Percentiles rank a stretch among this genome's conserved stretches.
phyloP scores from a whole-genome alignment of 2,113 vertebrate genomes.

The Madoqua kirkii region DNA sequence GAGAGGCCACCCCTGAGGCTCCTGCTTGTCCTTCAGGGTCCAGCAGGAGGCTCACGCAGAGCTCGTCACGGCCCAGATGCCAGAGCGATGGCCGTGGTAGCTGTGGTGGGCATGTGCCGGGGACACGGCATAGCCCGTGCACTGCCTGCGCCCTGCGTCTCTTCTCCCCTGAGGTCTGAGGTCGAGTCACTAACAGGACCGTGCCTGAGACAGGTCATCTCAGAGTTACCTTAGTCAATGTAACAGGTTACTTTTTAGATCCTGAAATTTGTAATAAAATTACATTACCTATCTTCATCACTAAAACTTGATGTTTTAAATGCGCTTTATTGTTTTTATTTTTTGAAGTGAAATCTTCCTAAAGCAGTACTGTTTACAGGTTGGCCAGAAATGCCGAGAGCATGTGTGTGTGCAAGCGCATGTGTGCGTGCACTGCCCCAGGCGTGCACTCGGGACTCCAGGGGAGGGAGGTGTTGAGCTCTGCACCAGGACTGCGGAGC shows the following conservation, averaged over 20 bases:
- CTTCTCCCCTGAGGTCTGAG: neutral
- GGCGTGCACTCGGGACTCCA: neutral
- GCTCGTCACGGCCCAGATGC: neutral
- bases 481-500: neutral
- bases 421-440: neutral
- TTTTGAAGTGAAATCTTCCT: constrained; percentile 5
- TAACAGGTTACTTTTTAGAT: constrained; percentile 44
- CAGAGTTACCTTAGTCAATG: constrained; percentile 47
- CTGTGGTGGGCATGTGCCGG: neutral
- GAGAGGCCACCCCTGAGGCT: neutral
- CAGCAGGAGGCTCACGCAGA: neutral
- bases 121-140: neutral
- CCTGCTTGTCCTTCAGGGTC: neutral
- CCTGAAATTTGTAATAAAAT: constrained; percentile 58
- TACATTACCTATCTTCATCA: constrained; percentile 27
- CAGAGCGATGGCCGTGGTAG: neutral
- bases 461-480: neutral
- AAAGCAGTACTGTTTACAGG: neutral
- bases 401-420: neutral
- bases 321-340: constrained; percentile 29
- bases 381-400: neutral
- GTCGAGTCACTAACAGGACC: neutral
- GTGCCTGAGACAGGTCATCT: constrained; percentile 14
- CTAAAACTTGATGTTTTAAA: constrained; percentile 36
- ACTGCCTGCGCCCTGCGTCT: neutral